A percentile compares a stretch with the other conserved stretches of the same genome.
Conservation (phyloP, 2,113 vertebrate genomes). For the Brachypteracias leptosomus region DNA sequence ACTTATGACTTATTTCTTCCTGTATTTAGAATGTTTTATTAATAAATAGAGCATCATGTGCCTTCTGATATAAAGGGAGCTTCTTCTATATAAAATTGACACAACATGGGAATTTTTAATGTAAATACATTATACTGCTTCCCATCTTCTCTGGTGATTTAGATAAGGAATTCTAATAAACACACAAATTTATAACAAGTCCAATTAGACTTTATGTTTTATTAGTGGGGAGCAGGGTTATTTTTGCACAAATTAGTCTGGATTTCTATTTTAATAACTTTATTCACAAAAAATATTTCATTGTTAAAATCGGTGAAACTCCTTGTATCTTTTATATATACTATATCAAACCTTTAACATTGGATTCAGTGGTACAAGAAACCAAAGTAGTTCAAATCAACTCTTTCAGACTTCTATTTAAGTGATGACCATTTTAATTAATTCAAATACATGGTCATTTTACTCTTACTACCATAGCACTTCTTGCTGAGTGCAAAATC, state of each 20-base stretch:
- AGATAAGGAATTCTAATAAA: not conserved
- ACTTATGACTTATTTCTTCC: not conserved
- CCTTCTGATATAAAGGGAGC: not conserved
- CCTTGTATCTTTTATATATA: not conserved
- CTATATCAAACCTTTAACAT: not conserved
- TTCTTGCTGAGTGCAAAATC: not conserved
- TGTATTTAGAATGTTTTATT: not conserved
- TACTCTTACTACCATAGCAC: not conserved
- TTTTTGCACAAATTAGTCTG: not conserved
- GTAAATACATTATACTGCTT: not conserved
- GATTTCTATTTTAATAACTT: not conserved
- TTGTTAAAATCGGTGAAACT: not conserved
- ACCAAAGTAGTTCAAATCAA: not conserved
- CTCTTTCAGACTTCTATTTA: not conserved
- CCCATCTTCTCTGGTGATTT: not conserved
- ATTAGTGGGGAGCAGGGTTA: not conserved
- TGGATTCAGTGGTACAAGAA: not conserved
- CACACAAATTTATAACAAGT: not conserved
- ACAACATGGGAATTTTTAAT: not conserved
- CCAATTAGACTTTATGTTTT: not conserved
- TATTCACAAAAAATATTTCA: not conserved
- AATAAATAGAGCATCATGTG: not conserved
- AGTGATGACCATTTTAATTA: not conserved
- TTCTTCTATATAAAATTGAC: not conserved
- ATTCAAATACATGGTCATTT: not conserved